A percentile compares a stretch with the other conserved stretches of the same genome.
phyloP scores from a whole-genome alignment of 2,113 vertebrate species.

The Anarhynchus alexandrinus region DNA sequence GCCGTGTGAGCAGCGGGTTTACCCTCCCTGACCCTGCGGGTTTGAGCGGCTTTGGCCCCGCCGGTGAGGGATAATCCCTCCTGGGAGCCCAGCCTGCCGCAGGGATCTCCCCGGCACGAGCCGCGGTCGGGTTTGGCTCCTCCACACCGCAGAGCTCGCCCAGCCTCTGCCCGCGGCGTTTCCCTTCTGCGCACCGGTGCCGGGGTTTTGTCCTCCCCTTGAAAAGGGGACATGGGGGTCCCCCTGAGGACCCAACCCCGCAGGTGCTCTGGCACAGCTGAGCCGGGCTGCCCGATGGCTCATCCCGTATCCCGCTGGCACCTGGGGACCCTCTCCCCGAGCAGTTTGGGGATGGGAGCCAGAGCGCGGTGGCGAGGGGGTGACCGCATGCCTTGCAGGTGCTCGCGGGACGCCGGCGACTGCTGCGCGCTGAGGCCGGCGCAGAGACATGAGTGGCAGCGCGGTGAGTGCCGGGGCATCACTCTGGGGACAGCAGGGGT shows the following conservation, averaged over 20 bases:
- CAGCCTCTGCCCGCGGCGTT: accelerated
- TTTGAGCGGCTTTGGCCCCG: neutral
- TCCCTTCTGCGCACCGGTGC: accelerated
- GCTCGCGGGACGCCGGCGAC: neutral
- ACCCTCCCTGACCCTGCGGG: neutral
- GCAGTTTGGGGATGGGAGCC: neutral
- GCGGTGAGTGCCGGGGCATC: slow-evolving; percentile 57
- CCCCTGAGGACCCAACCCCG: accelerated
- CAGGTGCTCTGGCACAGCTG: neutral
- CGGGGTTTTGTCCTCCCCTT: neutral
- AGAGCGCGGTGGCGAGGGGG: accelerated
- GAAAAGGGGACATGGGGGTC: neutral
- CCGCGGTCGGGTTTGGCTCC: accelerated
- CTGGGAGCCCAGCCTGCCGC: accelerated
- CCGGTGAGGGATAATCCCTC: neutral
- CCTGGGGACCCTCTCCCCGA: neutral
- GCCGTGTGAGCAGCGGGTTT: neutral
- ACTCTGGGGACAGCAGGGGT: neutral
- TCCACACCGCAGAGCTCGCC: accelerated
- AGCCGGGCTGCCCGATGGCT: accelerated
- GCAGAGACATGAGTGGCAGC: slow-evolving; percentile 73
- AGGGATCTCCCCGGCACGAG: neutral
- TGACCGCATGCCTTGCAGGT: neutral
- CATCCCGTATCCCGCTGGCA: accelerated
- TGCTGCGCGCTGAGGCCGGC: neutral